Evolutionary conservation across 2,888 invertebrate species (phyloP).

Genomic region (Neoaliturus tenellus): DNA sequence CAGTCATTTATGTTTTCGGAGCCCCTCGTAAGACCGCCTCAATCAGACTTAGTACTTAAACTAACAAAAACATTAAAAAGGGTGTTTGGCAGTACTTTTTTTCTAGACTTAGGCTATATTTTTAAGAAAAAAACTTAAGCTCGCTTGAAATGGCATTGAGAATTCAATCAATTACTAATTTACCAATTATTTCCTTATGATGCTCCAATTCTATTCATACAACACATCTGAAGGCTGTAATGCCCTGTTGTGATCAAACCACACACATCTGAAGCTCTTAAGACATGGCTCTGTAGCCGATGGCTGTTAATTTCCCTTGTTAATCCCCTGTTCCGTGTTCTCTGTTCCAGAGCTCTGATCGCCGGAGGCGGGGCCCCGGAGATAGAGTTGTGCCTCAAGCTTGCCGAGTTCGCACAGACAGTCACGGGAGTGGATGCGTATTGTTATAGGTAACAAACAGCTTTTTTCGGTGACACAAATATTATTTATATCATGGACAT

Average conservation of each 20-base stretch:
- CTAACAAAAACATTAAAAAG: too few relatives aligned
- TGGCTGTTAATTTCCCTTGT: neutral
- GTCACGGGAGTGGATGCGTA: conserved; percentile 96
- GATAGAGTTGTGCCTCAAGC: conserved; percentile 92
- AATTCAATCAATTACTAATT: too few relatives aligned
- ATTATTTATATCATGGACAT: too few relatives aligned
- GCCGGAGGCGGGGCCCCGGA: conserved; percentile 99
- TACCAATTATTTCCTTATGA: neutral
- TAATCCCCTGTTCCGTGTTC: neutral
- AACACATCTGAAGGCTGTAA: conserved; percentile 47
- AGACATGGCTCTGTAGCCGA: neutral
- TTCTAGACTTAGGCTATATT: too few relatives aligned
- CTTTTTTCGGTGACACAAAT: too few relatives aligned
- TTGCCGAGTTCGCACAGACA: conserved; percentile 88
- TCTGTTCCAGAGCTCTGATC: conserved; percentile 82
- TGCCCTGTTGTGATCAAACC: conserved; percentile 20
- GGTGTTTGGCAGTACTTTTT: too few relatives aligned
- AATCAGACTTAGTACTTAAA: too few relatives aligned
- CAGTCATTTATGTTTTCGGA: too few relatives aligned
- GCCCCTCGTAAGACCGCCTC: too few relatives aligned
- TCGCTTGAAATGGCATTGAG: too few relatives aligned
- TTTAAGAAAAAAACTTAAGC: too few relatives aligned
- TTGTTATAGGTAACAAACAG: conserved; percentile 86
- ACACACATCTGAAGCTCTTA: neutral
- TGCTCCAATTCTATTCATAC: conserved; percentile 34